Evolutionary conservation across 2,888 invertebrate species (phyloP).

Genomic region (Lasioglossum lativentre): DNA sequence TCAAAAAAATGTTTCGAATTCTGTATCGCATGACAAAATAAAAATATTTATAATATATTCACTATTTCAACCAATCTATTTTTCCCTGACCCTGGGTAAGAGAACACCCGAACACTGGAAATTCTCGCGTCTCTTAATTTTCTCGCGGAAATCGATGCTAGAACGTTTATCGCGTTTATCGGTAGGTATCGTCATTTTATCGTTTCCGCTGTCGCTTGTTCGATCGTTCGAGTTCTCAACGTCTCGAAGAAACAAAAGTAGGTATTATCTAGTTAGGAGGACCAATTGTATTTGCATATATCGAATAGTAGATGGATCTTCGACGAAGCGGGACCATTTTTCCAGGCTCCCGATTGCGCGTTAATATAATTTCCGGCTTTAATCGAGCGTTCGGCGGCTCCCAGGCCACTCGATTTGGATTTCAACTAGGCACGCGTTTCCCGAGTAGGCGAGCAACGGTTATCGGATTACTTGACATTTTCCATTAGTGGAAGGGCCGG

Average conservation of each 20-base stretch:
- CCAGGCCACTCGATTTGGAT: constrained; percentile 62
- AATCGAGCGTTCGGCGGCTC: constrained; percentile 40
- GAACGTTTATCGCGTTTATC: not conserved
- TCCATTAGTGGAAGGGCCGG: constrained; percentile 55
- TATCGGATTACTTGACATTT: constrained; percentile 70
- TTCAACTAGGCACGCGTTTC: constrained; percentile 47
- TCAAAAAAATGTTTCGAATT: too few relatives aligned
- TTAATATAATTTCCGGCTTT: constrained; percentile 61
- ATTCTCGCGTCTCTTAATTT: not conserved
- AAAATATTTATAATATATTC: too few relatives aligned
- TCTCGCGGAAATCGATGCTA: not conserved
- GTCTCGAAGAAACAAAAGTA: not conserved
- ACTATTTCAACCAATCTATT: too few relatives aligned
- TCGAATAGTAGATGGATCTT: not conserved
- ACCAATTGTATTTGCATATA: not conserved
- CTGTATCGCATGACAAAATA: too few relatives aligned
- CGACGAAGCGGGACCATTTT: not conserved
- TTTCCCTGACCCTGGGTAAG: not conserved
- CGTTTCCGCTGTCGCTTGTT: not conserved
- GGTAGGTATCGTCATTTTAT: not conserved
- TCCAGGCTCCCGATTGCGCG: not conserved
- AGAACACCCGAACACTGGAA: not conserved
- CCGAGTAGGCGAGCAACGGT: constrained; percentile 45
- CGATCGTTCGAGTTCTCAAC: not conserved
- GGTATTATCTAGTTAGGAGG: not conserved